phyloP scores from a whole-genome alignment of 2,797 vertebrate genomes.

The Acipenser oxyrinchus region DNA sequence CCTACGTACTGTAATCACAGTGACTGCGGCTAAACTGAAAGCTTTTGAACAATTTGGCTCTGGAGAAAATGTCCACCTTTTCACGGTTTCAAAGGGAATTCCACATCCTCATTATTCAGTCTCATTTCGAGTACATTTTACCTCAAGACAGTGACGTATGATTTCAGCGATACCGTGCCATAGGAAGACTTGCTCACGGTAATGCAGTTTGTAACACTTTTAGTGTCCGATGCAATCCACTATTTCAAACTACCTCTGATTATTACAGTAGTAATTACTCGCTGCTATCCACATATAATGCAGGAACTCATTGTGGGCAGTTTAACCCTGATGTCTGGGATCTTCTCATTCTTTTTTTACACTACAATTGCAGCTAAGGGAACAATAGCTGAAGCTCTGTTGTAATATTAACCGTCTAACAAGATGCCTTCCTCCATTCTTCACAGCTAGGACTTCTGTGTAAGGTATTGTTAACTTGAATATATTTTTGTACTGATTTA shows the following conservation, averaged over 20 bases:
- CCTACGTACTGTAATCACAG: slow-evolving; percentile 2
- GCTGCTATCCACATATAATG: slow-evolving; percentile 75
- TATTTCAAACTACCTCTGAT: slow-evolving; percentile 90
- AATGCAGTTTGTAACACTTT: slow-evolving; percentile 61
- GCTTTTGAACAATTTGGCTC: no score
- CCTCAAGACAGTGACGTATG: slow-evolving; percentile 65
- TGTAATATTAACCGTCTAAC: slow-evolving; percentile 49
- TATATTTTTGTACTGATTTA: slow-evolving; percentile 82
- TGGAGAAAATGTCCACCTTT: slow-evolving; percentile 18
- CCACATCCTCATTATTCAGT: slow-evolving; percentile 24
- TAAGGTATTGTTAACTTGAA: slow-evolving; percentile 86
- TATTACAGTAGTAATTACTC: slow-evolving; percentile 64
- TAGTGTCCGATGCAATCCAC: slow-evolving; percentile 76
- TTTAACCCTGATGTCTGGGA: slow-evolving; percentile 50
- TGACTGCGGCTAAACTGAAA: no score
- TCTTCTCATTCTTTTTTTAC: slow-evolving; percentile 38
- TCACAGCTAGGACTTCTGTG: slow-evolving; percentile 66
- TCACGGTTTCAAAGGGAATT: slow-evolving; percentile 34
- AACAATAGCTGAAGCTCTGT: slow-evolving; percentile 62
- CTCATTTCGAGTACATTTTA: slow-evolving; percentile 61
- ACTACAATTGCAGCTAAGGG: slow-evolving; percentile 65
- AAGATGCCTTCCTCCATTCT: slow-evolving; percentile 38
- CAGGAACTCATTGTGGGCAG: slow-evolving; percentile 58
- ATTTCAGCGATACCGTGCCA: slow-evolving; percentile 45
- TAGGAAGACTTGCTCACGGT: slow-evolving; percentile 49